Conservation (phyloP, 2,113 vertebrate genomes). For the Eulemur rufifrons region DNA sequence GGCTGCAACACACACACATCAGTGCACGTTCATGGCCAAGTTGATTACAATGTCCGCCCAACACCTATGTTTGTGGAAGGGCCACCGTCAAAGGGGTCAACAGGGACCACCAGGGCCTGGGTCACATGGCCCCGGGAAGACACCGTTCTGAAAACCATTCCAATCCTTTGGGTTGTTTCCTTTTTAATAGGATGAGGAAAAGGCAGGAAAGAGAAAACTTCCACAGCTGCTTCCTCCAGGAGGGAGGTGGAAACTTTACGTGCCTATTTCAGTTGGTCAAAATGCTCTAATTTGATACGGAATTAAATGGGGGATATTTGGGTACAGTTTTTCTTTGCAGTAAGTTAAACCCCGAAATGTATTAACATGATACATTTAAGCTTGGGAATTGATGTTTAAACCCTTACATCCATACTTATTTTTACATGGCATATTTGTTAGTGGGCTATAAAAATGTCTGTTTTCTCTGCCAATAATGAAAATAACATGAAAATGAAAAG, state of each 20-base stretch:
- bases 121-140: background rate
- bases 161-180: background rate
- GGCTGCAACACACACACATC: fast-evolving
- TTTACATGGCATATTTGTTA: conserved; percentile 45
- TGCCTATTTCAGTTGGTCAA: background rate
- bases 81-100: background rate
- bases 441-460: conserved; percentile 61
- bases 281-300: conserved; percentile 51
- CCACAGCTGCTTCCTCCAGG: background rate
- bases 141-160: background rate
- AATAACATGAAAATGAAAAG: background rate
- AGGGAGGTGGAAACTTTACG: background rate
- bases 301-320: background rate
- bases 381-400: background rate
- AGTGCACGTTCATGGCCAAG: background rate
- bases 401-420: background rate
- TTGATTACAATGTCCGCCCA: conserved; percentile 30
- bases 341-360: background rate
- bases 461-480: background rate
- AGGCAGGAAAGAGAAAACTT: background rate
- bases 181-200: background rate
- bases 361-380: background rate
- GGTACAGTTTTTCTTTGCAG: background rate
- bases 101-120: background rate
- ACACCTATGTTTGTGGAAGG: background rate